phyloP scores from a whole-genome alignment of 2,797 vertebrate species.

The Spondyliosoma cantharus region DNA sequence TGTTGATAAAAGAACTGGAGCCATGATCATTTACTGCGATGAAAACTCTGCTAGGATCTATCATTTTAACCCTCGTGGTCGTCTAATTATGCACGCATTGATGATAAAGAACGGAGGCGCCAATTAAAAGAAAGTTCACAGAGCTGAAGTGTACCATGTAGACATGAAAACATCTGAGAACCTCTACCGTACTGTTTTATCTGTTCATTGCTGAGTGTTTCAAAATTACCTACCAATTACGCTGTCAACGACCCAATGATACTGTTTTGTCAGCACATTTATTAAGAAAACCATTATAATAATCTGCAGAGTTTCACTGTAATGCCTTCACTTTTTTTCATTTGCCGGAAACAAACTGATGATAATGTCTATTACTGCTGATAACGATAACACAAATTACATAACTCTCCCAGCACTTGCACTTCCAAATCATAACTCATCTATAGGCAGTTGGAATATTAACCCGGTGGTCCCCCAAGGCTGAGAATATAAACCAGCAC shows the following conservation, averaged over 20 bases:
- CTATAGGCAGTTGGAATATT: slow-evolving; percentile 66
- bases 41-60: slow-evolving; percentile 40
- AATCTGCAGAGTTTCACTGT: slow-evolving; percentile 23
- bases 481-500: slow-evolving; percentile 62
- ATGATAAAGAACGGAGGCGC: slow-evolving; percentile 34
- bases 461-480: slow-evolving; percentile 60
- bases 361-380: slow-evolving; percentile 55
- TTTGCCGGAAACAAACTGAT: slow-evolving; percentile 51
- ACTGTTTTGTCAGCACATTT: slow-evolving; percentile 46
- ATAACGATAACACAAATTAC: slow-evolving; percentile 57
- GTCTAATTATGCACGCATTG: slow-evolving; percentile 33
- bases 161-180: slow-evolving; percentile 53
- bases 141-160: slow-evolving; percentile 34
- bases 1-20: slow-evolving; percentile 60
- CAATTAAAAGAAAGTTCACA: slow-evolving; percentile 57
- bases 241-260: slow-evolving; percentile 43
- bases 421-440: slow-evolving; percentile 61
- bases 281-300: slow-evolving; percentile 49
- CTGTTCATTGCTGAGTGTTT: slow-evolving; percentile 53
- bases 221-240: slow-evolving; percentile 56
- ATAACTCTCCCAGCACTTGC: slow-evolving; percentile 49
- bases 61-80: slow-evolving; percentile 44
- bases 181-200: slow-evolving; percentile 37
- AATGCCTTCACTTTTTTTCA: slow-evolving; percentile 38
- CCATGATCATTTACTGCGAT: slow-evolving; percentile 43